Conservation (phyloP, 2,888 invertebrate genomes). For the Nephrotoma guestfalica region DNA sequence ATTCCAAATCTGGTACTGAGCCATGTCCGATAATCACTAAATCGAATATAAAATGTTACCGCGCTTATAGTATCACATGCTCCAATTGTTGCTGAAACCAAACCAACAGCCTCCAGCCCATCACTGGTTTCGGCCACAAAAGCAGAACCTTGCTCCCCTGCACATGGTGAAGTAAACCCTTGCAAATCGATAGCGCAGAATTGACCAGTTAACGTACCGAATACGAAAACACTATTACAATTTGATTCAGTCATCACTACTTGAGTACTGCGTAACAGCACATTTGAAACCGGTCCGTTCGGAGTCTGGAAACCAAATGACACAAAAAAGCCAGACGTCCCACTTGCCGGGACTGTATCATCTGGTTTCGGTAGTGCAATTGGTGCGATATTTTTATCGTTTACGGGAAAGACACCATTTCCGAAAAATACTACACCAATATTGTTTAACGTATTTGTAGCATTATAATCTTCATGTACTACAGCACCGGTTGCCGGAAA, state of each 20-base stretch:
- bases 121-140: neutral
- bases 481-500: neutral
- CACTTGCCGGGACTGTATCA: neutral
- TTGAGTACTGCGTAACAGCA: neutral
- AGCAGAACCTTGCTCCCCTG: neutral
- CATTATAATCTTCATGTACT: neutral
- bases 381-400: neutral
- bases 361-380: neutral
- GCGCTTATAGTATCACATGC: neutral
- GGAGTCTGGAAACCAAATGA: neutral
- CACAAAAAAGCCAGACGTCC: neutral
- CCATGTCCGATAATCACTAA: neutral
- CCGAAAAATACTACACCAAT: constrained; percentile 1
- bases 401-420: neutral
- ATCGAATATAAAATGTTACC: neutral
- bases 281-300: neutral
- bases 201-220: neutral
- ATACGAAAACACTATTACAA: neutral
- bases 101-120: neutral
- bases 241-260: neutral
- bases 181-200: neutral
- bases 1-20: neutral
- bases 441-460: neutral
- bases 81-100: neutral
- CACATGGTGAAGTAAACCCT: neutral